These are phyloP conservation scores for Palythoa heliodiscus DNA, from an alignment of 92 coral and sea anemone species.

Conservation along the genomic window DNA sequence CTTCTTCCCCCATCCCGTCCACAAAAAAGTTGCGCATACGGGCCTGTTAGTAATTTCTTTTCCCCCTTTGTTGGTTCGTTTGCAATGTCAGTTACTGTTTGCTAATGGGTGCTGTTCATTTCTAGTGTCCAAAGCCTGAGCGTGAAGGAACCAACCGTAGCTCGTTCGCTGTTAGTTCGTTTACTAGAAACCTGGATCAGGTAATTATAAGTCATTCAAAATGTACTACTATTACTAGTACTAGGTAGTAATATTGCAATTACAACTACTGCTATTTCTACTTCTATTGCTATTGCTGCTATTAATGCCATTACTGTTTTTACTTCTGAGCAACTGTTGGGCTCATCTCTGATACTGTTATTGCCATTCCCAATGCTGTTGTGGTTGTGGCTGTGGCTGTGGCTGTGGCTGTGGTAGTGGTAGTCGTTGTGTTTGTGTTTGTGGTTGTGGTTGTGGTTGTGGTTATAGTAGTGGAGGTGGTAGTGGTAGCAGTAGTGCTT, in stretches of 20 bases:
- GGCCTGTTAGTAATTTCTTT: background rate
- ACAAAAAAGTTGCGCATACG: too few relatives aligned
- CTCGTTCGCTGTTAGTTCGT: conserved; percentile 68
- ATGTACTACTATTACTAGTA: background rate
- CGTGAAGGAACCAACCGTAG: conserved; percentile 53
- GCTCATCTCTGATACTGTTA: background rate
- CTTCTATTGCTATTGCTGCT: background rate
- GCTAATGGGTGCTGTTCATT: background rate
- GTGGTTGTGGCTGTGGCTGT: too few relatives aligned
- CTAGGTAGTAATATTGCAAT: too few relatives aligned
- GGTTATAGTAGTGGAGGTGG: too few relatives aligned
- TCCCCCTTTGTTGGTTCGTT: background rate
- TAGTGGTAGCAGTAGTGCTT: too few relatives aligned
- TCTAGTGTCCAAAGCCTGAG: conserved; percentile 57
- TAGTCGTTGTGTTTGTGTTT: too few relatives aligned
- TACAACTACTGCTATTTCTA: background rate
- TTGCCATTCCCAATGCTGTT: background rate
- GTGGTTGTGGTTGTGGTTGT: too few relatives aligned
- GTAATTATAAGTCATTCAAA: conserved; percentile 40
- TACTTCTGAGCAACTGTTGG: too few relatives aligned
- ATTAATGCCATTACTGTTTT: background rate
- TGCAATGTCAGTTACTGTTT: background rate
- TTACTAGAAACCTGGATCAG: conserved; percentile 83
- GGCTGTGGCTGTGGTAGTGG: too few relatives aligned
- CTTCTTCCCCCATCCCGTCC: too few relatives aligned